A percentile compares a stretch with the other conserved stretches of the same genome.
These are phyloP conservation scores for Carcharodon carcharias DNA, from an alignment of 2,797 vertebrate genomes.

Conservation along the genomic window DNA sequence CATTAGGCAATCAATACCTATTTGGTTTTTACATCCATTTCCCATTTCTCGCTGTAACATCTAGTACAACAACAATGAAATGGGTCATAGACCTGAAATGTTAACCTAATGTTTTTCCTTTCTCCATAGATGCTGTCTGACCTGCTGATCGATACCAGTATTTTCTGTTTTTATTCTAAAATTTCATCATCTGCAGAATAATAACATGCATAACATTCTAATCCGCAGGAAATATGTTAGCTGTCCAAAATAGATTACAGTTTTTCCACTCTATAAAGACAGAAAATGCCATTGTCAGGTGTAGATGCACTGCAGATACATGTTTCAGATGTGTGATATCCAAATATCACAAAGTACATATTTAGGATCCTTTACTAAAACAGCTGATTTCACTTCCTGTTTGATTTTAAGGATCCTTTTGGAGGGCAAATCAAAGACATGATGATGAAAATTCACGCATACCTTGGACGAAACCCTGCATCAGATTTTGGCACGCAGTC, in stretches of 20 bases:
- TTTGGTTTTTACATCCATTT: background rate
- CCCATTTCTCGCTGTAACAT: background rate
- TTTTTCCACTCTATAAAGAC: background rate
- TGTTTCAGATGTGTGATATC: background rate
- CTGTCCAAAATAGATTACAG: too few relatives aligned
- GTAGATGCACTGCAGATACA: too few relatives aligned
- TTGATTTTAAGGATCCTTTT: constrained; percentile 79
- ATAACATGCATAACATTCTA: background rate
- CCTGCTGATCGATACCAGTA: background rate
- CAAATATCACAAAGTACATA: background rate
- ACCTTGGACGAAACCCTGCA: constrained; percentile 63
- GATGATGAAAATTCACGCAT: constrained; percentile 76
- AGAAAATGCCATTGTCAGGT: background rate
- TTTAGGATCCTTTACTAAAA: constrained; percentile 36
- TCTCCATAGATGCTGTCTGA: background rate
- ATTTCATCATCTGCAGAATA: background rate
- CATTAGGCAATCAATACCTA: background rate
- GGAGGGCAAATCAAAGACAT: constrained; percentile 76
- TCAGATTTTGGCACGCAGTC: constrained; percentile 79
- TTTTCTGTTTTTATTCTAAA: background rate
- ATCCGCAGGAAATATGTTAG: background rate
- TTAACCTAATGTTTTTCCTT: background rate
- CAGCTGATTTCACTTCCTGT: background rate
- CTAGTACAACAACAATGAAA: background rate
- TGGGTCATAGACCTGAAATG: background rate